Conservation (phyloP, 2,888 invertebrate species). For the Lasioglossum pauxillum region DNA sequence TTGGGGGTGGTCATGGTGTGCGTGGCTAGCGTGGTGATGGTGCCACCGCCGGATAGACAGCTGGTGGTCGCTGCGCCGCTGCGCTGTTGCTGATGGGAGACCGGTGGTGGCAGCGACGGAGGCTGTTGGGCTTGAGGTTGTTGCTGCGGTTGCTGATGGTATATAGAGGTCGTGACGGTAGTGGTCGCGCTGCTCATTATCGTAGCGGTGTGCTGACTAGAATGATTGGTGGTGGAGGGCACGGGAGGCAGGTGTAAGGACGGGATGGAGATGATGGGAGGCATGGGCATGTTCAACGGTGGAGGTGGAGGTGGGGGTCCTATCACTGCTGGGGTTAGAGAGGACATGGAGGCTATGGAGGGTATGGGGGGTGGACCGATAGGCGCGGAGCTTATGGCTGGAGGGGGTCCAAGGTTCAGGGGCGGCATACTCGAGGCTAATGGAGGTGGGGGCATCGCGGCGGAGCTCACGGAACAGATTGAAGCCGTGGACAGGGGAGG, state of each 20-base stretch:
- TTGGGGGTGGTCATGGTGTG: conserved; percentile 71
- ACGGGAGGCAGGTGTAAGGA: conserved; percentile 78
- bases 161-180: conserved; percentile 69
- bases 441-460: conserved; percentile 76
- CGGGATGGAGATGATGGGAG: conserved; percentile 79
- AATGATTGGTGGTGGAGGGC: conserved; percentile 79
- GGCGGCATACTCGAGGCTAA: conserved; percentile 72
- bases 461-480: conserved; percentile 77
- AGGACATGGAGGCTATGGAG: conserved; percentile 74
- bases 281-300: conserved; percentile 71
- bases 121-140: conserved; percentile 29
- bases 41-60: conserved; percentile 84
- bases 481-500: conserved; percentile 74
- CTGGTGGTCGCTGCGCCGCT: conserved; percentile 83
- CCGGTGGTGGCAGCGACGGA: conserved; percentile 17
- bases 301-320: conserved; percentile 68
- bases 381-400: conserved; percentile 73
- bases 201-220: conserved; percentile 81
- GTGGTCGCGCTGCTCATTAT: conserved; percentile 75
- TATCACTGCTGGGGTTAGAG: conserved; percentile 73
- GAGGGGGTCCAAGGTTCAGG: conserved; percentile 74
- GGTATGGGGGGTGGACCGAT: conserved; percentile 76
- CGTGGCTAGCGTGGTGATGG: conserved; percentile 81
- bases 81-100: conserved; percentile 53
- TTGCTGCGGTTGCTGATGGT: conserved; percentile 65